Base-by-base conservation (phyloP, 1,140 invertebrate species). In the Callitettix versicolor region DNA sequence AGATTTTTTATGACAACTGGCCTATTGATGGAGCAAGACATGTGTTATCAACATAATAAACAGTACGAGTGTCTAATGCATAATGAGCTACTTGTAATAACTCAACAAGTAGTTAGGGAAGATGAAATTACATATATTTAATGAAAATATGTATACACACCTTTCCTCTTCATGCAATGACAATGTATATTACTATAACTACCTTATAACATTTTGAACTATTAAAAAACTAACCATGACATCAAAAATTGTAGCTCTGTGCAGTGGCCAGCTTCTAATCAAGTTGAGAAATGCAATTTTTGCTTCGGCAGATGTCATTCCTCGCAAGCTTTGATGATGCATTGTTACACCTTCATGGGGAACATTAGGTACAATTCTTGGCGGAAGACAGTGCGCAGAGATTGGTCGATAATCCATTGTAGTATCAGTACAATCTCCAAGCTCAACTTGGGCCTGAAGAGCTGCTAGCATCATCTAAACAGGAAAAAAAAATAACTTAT, bases 201-300 rank as follows among this genome's bases (percentile, higher is more conserved):
- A n/a, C n/a, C n/a, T n/a, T n/a, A n/a, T n/a, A n/a, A n/a, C n/a
- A n/a, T n/a, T n/a, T n/a, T n/a, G n/a, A n/a, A n/a, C n/a, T n/a
- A n/a, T n/a, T n/a, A n/a, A n/a, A n/a, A 49, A 21, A 60, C 63
- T 70, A 70, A 88, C 85, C 79, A 91, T 91, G 21, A 96, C 93
- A 69, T 95, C 91, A 70, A 94, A 97, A 60, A 97, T 88, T 5
- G 91, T 94, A 3, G 92, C 89, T 60, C 87, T 81, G 61, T 95
- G 89, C 40, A 96, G 73, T 7, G 90, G 89, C 92, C 92, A 96
- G 46, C 86, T 88, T 68, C 91, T 85, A 51, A 96, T 90, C 4
- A 96, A 73, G 70, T 94, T 94, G n/a, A 98, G 76, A 66, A 95
- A 94, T 1, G 90, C 82, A 68, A 95, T 87, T 67, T 95, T 92